These are phyloP conservation scores for Dyspetes luteomarginatus DNA, from an alignment of 2,888 invertebrate genomes.

Conservation along the genomic window DNA sequence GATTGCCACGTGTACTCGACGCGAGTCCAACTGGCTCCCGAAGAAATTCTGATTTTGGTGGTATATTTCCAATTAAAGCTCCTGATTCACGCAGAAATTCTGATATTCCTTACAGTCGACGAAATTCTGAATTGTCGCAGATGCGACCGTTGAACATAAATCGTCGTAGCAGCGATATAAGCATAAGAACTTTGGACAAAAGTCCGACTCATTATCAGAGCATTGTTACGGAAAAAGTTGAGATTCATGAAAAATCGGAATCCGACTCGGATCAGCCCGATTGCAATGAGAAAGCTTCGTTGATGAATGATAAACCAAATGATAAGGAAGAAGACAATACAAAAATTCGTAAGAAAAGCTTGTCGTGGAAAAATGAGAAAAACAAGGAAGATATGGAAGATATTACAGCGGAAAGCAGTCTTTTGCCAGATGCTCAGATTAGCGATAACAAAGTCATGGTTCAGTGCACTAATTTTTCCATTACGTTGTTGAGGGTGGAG, in stretches of 20 bases:
- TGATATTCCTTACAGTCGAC: constrained; percentile 75
- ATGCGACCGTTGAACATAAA: constrained; percentile 74
- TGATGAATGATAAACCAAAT: constrained; percentile 75
- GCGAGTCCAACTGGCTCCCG: constrained; percentile 78
- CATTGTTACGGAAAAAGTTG: constrained; percentile 71
- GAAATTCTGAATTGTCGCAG: constrained; percentile 75
- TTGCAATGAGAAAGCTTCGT: constrained; percentile 78
- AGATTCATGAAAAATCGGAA: constrained; percentile 78
- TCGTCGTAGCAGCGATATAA: constrained; percentile 79
- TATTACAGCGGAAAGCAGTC: constrained; percentile 81
- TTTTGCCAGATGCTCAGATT: constrained; percentile 76
- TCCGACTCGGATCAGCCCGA: constrained; percentile 81
- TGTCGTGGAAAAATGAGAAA: constrained; percentile 82
- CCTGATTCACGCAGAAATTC: constrained; percentile 79
- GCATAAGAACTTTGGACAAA: constrained; percentile 77
- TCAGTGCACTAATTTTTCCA: constrained; percentile 44
- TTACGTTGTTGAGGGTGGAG: neutral
- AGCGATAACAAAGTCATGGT: constrained; percentile 73
- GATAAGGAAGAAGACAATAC: constrained; percentile 72
- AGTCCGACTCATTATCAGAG: constrained; percentile 77
- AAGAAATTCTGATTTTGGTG: constrained; percentile 79
- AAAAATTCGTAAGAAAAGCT: constrained; percentile 80
- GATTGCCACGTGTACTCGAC: constrained; percentile 76
- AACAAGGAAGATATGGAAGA: constrained; percentile 78
- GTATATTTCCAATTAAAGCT: constrained; percentile 68